These are phyloP conservation scores for Amiota communis DNA, from an alignment of 2,888 invertebrate genomes.

Conservation along the genomic window DNA sequence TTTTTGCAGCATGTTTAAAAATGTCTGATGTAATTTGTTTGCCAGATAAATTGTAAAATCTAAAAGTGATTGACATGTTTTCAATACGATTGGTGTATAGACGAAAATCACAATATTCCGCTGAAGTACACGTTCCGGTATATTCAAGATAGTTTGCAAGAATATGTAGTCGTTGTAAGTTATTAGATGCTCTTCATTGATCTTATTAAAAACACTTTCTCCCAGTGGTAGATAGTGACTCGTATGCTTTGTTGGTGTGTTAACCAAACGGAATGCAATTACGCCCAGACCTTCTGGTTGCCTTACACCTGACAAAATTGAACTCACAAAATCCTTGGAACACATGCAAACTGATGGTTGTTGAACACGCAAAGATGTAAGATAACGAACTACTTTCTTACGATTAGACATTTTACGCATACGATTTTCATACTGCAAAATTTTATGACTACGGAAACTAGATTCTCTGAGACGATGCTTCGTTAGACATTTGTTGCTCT, in stretches of 20 bases:
- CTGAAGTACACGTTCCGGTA: conserved; percentile 39
- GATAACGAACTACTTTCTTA: conserved; percentile 49
- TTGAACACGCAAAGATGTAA: conserved; percentile 48
- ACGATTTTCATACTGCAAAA: conserved; percentile 50
- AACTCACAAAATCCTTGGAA: conserved; percentile 49
- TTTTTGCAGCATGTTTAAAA: conserved; percentile 1
- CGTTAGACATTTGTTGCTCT: no score
- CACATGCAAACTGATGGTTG: conserved; percentile 47
- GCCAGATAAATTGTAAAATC: not conserved
- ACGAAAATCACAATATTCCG: not conserved
- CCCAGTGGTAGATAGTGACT: not conserved
- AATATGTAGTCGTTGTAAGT: conserved; percentile 45
- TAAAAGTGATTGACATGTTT: not conserved
- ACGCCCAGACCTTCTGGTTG: conserved; percentile 45
- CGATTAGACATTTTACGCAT: conserved; percentile 40
- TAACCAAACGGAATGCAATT: conserved; percentile 35
- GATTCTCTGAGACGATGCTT: not conserved
- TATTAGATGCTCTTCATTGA: conserved; percentile 44
- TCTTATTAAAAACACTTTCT: conserved; percentile 46
- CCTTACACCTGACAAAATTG: conserved; percentile 40
- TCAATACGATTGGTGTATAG: not conserved
- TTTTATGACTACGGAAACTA: conserved; percentile 43
- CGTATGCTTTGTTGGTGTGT: not conserved
- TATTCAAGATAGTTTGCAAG: conserved; percentile 33
- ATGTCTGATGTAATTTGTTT: not conserved